These are phyloP conservation scores for Leptinotarsa tumamoca DNA, from an alignment of 2,888 invertebrate species.

Conservation along the genomic window DNA sequence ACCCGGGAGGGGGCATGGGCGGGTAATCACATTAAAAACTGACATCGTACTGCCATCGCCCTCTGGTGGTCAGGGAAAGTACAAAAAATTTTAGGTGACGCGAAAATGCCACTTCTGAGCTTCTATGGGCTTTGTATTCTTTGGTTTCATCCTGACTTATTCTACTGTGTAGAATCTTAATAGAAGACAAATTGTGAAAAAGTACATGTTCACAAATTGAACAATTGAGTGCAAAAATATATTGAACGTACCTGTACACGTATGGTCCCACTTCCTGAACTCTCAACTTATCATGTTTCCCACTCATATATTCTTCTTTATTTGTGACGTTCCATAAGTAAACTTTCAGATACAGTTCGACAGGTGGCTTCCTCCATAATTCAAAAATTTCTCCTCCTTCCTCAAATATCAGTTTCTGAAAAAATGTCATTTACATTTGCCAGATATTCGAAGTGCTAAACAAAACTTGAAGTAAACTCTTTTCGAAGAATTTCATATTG, in stretches of 20 bases:
- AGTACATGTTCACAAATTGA: background rate
- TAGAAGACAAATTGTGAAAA: no score
- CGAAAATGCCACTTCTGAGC: no score
- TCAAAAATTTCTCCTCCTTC: slow-evolving; percentile 87
- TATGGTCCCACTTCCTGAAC: slow-evolving; percentile 87
- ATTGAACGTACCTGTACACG: slow-evolving; percentile 81
- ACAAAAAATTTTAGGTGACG: no score
- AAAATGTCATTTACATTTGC: slow-evolving; percentile 20
- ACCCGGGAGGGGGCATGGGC: no score
- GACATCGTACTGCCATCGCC: no score
- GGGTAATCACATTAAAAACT: no score
- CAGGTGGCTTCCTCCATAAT: slow-evolving; percentile 84
- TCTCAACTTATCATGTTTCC: slow-evolving; percentile 75
- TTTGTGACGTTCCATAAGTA: slow-evolving; percentile 89
- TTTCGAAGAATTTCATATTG: no score
- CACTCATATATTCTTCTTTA: slow-evolving; percentile 80
- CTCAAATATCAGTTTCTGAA: slow-evolving; percentile 78
- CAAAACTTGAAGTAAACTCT: no score
- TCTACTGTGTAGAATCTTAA: no score
- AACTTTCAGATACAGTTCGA: slow-evolving; percentile 81
- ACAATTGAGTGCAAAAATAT: background rate
- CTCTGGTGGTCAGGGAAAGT: no score
- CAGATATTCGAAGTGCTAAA: background rate
- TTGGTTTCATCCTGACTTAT: no score
- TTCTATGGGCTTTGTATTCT: no score